phyloP scores from a whole-genome alignment of 1,140 invertebrate genomes.

The Caenorhabditis elegans region WBcel235 BX284603.4:4673501-4674000 shows the following conservation, averaged over 20 bases:
- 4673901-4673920: too few species aligned
- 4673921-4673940: too few species aligned
- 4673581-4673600: not conserved
- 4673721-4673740: not conserved
- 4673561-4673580: not conserved
- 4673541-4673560: not conserved
- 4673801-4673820: not conserved
- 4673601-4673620: not conserved
- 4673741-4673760: not conserved
- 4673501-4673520: too few species aligned
- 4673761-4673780: not conserved
- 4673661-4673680: not conserved
- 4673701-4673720: not conserved
- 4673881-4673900: not conserved
- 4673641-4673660: not conserved
- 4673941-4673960: too few species aligned
- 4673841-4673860: slow-evolving; percentile 1
- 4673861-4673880: not conserved
- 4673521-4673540: not conserved
- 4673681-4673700: not conserved
- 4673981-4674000: too few species aligned
- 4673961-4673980: too few species aligned
- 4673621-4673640: not conserved
- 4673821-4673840: not conserved
- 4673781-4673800: not conserved